These are phyloP conservation scores for Xiphias gladius DNA, from an alignment of 2,113 vertebrate species.

Conservation along the genomic window DNA sequence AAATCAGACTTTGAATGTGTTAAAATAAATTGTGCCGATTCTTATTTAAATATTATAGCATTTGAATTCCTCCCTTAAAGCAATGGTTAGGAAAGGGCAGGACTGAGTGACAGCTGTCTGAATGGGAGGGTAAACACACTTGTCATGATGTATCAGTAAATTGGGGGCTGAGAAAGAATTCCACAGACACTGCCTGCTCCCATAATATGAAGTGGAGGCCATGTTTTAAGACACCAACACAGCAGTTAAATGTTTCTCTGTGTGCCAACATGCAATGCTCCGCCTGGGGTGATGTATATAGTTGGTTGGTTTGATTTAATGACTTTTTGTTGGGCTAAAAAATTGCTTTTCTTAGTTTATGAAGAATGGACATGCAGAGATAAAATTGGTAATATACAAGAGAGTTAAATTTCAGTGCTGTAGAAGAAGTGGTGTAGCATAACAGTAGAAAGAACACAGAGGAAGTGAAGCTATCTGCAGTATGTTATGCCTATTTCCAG, in stretches of 20 bases:
- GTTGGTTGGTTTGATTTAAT: conserved; percentile 13
- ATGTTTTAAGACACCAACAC: not conserved
- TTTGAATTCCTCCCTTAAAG: conserved; percentile 35
- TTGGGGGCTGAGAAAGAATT: conserved; percentile 8
- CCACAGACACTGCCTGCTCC: not conserved
- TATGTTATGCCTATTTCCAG: conserved; percentile 22
- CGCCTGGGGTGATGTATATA: not conserved
- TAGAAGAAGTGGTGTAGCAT: not conserved
- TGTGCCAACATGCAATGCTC: not conserved
- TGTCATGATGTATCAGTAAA: conserved; percentile 46
- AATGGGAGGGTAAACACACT: conserved; percentile 30
- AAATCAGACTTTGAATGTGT: conserved; percentile 6
- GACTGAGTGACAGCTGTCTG: conserved; percentile 54
- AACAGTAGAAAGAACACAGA: not conserved
- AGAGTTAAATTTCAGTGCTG: not conserved
- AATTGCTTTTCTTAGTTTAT: not conserved
- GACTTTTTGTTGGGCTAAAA: not conserved
- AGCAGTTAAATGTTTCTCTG: conserved; percentile 9
- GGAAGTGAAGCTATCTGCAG: not conserved
- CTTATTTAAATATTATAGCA: conserved; percentile 8
- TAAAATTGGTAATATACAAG: not conserved
- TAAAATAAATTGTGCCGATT: conserved; percentile 25
- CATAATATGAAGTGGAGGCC: conserved; percentile 17
- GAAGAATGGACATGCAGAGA: not conserved
- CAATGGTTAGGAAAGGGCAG: not conserved